Evolutionary conservation across 2,888 invertebrate species (phyloP).

Genomic region (Drosophila engyochracea): DNA sequence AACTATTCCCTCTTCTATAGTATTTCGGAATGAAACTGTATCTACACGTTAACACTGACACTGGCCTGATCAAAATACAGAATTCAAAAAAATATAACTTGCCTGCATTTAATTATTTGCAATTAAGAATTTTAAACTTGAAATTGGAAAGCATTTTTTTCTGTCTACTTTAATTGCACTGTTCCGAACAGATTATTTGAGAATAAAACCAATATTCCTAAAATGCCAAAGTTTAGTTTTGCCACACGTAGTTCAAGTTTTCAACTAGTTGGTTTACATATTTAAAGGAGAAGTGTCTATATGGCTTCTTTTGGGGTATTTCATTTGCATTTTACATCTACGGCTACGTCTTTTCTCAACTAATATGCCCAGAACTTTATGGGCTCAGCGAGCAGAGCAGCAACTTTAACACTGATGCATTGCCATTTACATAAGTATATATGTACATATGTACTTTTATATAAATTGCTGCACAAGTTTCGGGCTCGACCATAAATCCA

Average conservation of each 20-base stretch:
- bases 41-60: not conserved
- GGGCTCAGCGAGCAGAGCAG: not conserved
- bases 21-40: not conserved
- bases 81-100: not conserved
- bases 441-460: slow-evolving; percentile 5
- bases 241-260: not conserved
- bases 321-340: not conserved
- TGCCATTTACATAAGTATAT: slow-evolving; percentile 29
- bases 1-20: not conserved
- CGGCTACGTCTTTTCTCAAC: not conserved
- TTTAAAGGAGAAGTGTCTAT: not conserved
- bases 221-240: not conserved
- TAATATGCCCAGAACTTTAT: not conserved
- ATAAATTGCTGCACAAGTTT: slow-evolving; percentile 21
- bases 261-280: not conserved
- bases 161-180: not conserved
- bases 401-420: slow-evolving; percentile 41
- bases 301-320: not conserved
- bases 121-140: not conserved
- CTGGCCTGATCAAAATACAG: not conserved
- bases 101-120: not conserved
- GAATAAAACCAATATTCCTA: not conserved
- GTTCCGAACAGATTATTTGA: not conserved
- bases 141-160: not conserved
- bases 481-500: slow-evolving; percentile 46